phyloP scores from a whole-genome alignment of 2,797 vertebrate species.

The Anguilla megastoma region DNA sequence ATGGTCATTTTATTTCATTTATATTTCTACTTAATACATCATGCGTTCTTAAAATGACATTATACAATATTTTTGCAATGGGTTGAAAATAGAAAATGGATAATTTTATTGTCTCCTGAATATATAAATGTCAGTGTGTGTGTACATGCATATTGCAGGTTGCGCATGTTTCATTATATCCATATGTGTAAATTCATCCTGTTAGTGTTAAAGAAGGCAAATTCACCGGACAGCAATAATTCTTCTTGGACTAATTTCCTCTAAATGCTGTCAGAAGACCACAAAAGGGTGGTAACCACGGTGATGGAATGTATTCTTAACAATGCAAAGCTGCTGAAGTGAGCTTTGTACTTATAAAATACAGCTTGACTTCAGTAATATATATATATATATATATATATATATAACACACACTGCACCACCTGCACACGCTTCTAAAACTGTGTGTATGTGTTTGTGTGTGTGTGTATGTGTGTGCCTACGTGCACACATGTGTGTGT shows the following conservation, averaged over 20 bases:
- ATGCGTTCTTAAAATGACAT: background rate
- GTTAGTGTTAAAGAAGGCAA: background rate
- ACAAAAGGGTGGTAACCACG: background rate
- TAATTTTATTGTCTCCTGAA: background rate
- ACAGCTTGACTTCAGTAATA: background rate
- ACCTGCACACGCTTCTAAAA: background rate
- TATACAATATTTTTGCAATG: background rate
- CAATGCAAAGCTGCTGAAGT: background rate
- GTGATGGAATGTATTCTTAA: conserved; percentile 3
- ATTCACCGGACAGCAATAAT: background rate
- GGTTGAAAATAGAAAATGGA: background rate
- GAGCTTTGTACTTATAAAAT: background rate
- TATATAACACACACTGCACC: background rate
- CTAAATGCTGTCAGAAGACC: background rate
- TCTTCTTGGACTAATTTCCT: background rate
- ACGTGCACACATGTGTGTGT: no score
- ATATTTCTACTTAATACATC: background rate
- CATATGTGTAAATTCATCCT: background rate
- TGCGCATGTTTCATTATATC: background rate
- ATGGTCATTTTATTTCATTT: background rate
- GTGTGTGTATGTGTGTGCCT: background rate
- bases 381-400: background rate
- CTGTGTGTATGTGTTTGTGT: background rate
- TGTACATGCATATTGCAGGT: background rate
- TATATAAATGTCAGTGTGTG: background rate